Evolutionary conservation across 2,113 vertebrate species (phyloP).

Genomic region (Colistium nudipinnis): DNA sequence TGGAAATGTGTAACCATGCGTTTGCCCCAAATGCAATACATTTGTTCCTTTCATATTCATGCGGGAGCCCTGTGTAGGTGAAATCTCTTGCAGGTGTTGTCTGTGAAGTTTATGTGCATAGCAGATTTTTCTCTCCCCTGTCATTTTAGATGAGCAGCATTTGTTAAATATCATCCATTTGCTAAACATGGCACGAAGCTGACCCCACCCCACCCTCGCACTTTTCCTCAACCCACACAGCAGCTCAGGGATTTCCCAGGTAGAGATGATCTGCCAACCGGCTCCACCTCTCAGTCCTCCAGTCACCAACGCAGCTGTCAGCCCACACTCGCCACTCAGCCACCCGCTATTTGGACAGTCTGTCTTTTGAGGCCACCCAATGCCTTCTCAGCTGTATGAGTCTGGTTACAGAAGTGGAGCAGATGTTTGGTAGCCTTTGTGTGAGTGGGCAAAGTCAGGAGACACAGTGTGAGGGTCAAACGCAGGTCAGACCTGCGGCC

Average conservation of each 20-base stretch:
- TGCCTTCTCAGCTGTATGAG: conserved; percentile 35
- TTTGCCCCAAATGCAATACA: conserved; percentile 39
- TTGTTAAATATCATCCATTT: conserved; percentile 68
- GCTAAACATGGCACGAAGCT: conserved; percentile 62
- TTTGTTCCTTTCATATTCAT: conserved; percentile 58
- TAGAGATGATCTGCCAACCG: conserved; percentile 37
- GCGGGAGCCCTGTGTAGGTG: conserved; percentile 37
- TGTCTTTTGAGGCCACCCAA: conserved; percentile 43
- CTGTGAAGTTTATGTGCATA: conserved; percentile 58
- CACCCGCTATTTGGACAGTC: conserved; percentile 49
- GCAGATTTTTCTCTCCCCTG: conserved; percentile 47
- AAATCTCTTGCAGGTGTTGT: conserved; percentile 68
- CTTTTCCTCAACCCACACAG: conserved; percentile 6
- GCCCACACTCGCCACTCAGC: conserved; percentile 57
- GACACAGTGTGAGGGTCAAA: conserved; percentile 56
- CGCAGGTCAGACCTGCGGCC: conserved; percentile 41
- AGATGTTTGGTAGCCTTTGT: conserved; percentile 66
- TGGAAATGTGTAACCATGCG: conserved; percentile 56
- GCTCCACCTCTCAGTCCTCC: conserved; percentile 52
- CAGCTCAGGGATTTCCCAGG: conserved; percentile 54
- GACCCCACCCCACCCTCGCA: background rate
- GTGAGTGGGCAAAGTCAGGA: conserved; percentile 42
- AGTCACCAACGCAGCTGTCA: conserved; percentile 63
- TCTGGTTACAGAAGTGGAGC: conserved; percentile 50
- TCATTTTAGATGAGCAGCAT: conserved; percentile 57